Evolutionary conservation across 2,888 invertebrate genomes (phyloP), one percentile per base, ranked within the genome.

Genomic region (Chouioia cunea): DNA sequence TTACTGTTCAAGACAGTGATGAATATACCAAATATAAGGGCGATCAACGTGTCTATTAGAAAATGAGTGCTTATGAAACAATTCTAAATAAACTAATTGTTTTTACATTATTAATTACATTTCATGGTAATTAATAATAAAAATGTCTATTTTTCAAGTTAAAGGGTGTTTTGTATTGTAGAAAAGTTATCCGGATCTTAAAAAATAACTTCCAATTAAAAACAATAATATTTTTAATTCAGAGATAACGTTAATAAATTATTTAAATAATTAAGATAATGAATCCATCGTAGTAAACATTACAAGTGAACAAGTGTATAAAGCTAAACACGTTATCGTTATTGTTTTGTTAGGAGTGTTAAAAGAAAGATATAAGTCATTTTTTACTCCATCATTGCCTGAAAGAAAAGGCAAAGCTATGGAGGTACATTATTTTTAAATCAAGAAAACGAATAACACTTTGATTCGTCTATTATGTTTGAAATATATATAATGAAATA

Each of bases 341-440:
- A 93, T 93, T 0, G 86, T 90, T 0, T 91, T 93, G 0, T 80
- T 93, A 0, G 93, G 93, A 6, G 3, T 4, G 0, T 83, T 93
- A n/a, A 93, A 93, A 79, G 88, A 88, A 23, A 84, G 87, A 66
- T 83, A 89, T 68, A 74, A 82, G 6, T 81, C 80, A 0, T 73
- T 91, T 36, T 92, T 92, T 78, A 77, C 82, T 3, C 92, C 92
- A 0, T 76, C 84, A 2, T 81, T 92, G 48, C 89, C 91, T 0
- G 65, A 80, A 12, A 78, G 80, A 2, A 92, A 92, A 85, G 73
- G 86, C 0, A 83, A 82, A 12, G 87, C 89, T 0, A 91, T 92
- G 44, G 74, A 86, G 75, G 86, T 86, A 70, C n/a, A n/a, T n/a
- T n/a, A n/a, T n/a, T n/a, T n/a, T n/a, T n/a, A n/a, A n/a, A n/a